Percentiles rank a stretch among this genome's conserved stretches.
phyloP scores from a whole-genome alignment of 30 jellyfish, hydroid and myxozoan species.

The Pseudorhiza aurosa region DNA sequence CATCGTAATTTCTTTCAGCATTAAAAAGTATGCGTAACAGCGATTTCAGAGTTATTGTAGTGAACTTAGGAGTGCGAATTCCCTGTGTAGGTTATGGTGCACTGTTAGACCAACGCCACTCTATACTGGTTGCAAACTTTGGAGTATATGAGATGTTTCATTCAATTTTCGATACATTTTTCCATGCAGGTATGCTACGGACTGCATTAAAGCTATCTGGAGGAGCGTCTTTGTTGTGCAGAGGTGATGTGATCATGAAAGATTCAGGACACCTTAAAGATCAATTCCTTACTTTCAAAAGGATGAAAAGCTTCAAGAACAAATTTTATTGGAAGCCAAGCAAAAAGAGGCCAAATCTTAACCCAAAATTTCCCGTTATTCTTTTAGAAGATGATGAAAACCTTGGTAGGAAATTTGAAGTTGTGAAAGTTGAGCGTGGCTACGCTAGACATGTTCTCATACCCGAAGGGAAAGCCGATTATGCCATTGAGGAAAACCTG shows the following conservation, averaged over 20 bases:
- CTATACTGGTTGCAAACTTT: no score
- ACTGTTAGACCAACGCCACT: no score
- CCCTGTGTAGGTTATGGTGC: no score
- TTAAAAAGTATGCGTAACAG: no score
- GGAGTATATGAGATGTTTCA: no score
- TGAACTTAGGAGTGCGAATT: no score
- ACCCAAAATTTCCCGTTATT: slow-evolving; percentile 71
- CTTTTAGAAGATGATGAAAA: slow-evolving; percentile 68
- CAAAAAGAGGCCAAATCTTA: slow-evolving; percentile 45
- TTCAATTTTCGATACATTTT: no score
- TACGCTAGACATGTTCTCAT: slow-evolving; percentile 65
- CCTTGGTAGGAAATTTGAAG: slow-evolving; percentile 69
- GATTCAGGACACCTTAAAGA: neutral
- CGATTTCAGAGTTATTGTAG: no score
- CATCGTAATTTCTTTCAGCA: no score
- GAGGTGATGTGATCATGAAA: neutral
- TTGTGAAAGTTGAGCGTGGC: slow-evolving; percentile 76
- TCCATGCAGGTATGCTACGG: neutral
- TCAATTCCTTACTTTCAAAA: neutral
- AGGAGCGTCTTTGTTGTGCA: neutral
- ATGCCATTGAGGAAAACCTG: slow-evolving; percentile 61
- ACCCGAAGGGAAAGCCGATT: slow-evolving; percentile 67
- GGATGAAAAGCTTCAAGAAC: slow-evolving; percentile 45
- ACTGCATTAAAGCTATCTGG: neutral
- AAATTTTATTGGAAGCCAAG: slow-evolving; percentile 66